These are phyloP conservation scores for Heliconius himera DNA, from an alignment of 1,140 invertebrate species.

Conservation along the genomic window DNA sequence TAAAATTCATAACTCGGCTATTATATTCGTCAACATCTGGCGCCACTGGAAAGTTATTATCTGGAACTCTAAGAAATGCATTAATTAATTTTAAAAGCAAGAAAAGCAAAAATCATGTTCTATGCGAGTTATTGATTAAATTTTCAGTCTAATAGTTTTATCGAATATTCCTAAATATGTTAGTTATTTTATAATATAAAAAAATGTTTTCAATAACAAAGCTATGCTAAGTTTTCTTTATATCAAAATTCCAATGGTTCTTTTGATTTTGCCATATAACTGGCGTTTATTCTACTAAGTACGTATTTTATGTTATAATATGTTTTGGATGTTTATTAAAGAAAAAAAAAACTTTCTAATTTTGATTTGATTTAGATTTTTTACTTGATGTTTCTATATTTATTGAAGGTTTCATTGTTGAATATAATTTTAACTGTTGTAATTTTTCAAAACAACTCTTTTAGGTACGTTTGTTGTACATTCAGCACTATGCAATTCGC, in stretches of 20 bases:
- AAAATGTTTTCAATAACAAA: not conserved
- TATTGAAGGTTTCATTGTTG: no score
- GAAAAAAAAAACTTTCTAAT: no score
- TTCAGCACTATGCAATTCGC: not conserved
- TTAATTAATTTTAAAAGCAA: constrained; percentile 61
- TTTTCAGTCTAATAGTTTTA: not conserved
- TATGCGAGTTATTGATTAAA: not conserved
- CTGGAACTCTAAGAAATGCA: constrained; percentile 62
- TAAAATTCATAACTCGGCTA: constrained; percentile 76
- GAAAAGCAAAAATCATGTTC: not conserved
- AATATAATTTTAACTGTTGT: not conserved
- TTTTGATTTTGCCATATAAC: not conserved
- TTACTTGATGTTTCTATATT: no score
- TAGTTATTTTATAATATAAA: not conserved
- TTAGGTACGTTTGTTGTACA: not conserved
- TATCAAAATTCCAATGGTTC: not conserved
- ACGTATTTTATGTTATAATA: not conserved
- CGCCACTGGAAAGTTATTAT: constrained; percentile 65
- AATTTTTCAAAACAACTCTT: not conserved
- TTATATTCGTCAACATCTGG: constrained; percentile 76
- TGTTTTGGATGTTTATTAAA: not conserved
- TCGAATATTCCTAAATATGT: not conserved
- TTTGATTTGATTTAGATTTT: no score
- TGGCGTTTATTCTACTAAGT: not conserved
- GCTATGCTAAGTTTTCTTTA: not conserved